These are phyloP conservation scores for Ctenochaetus hawaiiensis DNA, from an alignment of 2,797 vertebrate species.

Conservation along the genomic window DNA sequence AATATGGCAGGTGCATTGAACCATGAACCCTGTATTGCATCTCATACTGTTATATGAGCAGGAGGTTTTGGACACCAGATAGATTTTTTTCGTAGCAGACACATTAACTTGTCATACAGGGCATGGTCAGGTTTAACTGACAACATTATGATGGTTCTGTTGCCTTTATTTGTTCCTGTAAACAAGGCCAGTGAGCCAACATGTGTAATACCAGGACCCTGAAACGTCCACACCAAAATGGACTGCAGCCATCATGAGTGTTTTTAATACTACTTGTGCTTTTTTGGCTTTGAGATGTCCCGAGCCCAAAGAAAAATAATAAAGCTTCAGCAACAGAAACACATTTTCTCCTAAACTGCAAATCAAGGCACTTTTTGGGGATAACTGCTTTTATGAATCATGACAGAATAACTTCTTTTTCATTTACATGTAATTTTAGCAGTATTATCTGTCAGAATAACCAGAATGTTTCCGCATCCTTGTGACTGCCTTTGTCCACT, in stretches of 20 bases:
- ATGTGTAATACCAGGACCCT: neutral
- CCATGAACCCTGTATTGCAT: neutral
- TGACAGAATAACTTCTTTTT: neutral
- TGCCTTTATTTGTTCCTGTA: neutral
- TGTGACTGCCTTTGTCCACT: neutral
- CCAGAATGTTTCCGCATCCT: neutral
- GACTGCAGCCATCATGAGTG: neutral
- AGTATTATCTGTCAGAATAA: neutral
- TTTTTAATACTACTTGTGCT: neutral
- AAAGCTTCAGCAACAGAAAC: neutral
- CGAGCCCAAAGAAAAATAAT: too few species aligned
- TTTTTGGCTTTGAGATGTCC: neutral
- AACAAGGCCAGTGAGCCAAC: neutral
- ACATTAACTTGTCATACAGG: neutral
- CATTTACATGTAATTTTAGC: neutral
- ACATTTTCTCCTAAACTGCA: neutral
- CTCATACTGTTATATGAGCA: neutral
- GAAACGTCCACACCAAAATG: neutral
- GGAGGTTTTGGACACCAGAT: neutral
- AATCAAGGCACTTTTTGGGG: neutral
- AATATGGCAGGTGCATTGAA: neutral
- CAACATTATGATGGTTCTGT: neutral
- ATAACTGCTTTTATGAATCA: neutral
- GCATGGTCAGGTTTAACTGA: neutral
- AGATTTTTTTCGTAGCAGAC: neutral